Percentiles rank a stretch among this genome's conserved stretches.
These are phyloP conservation scores for Rhinopomastus cyanomelas DNA, from an alignment of 2,113 vertebrate species.

Conservation along the genomic window DNA sequence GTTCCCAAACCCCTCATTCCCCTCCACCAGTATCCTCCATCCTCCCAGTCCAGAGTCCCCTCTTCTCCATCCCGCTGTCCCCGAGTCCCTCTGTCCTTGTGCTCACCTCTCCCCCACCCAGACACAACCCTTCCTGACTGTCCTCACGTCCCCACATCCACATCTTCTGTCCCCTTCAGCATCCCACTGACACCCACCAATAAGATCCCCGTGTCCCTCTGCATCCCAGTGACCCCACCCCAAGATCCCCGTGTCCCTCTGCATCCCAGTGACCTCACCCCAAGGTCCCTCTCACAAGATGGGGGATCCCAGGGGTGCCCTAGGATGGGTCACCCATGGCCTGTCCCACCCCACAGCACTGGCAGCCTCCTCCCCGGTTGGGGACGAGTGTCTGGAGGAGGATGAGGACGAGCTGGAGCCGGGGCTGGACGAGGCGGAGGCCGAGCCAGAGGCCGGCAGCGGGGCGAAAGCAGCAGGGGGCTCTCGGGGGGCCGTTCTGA, in stretches of 20 bases:
- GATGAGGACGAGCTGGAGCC: constrained; percentile 75
- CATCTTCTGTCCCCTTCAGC: neutral
- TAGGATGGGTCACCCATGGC: neutral
- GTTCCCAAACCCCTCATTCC: neutral
- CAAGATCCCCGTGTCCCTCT: no score
- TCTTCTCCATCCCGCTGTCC: neutral
- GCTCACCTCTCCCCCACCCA: no score
- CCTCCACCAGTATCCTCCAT: neutral
- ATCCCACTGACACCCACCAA: neutral
- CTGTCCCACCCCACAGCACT: constrained; percentile 41
- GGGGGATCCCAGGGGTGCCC: neutral
- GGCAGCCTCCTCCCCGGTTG: constrained; percentile 50
- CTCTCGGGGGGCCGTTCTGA: constrained; percentile 82
- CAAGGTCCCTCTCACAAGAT: no score
- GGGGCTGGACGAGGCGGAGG: constrained; percentile 8
- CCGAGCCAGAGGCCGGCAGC: neutral
- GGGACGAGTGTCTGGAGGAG: constrained; percentile 74
- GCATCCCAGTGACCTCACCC: neutral
- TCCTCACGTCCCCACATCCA: neutral
- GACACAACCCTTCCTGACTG: no score
- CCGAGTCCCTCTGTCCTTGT: neutral
- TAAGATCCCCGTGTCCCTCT: no score
- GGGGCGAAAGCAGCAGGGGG: constrained; percentile 32
- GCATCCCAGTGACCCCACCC: neutral
- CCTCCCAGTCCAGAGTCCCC: neutral